Base-by-base conservation (phyloP, 2,888 invertebrate genomes). In the Oegoconia quadripuncta region DNA sequence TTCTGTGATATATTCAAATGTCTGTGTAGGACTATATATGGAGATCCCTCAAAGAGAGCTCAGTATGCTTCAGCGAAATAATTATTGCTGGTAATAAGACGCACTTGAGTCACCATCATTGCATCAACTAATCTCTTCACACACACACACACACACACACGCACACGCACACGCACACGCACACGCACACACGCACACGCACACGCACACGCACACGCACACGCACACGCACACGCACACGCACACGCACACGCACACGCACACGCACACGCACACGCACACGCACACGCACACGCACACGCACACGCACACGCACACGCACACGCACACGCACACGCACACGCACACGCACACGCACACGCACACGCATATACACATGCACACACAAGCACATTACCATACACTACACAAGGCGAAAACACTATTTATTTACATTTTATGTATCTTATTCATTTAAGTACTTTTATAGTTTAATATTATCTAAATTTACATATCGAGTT, bases 91-190 rank as follows among this genome's bases (percentile, higher is more conserved):
- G n/a, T n/a, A n/a, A n/a, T n/a, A n/a, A n/a, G n/a, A n/a, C n/a
- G n/a, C n/a, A n/a, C n/a, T n/a, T n/a, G n/a, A n/a, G n/a, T n/a
- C n/a, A n/a, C n/a, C n/a, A n/a, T n/a, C n/a, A n/a, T n/a, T n/a
- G n/a, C 20, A 27, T 27, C 28, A n/a, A 13, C 13, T 6, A 27
- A 27, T 7, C n/a, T n/a, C n/a, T n/a, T n/a, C n/a, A n/a, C n/a
- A n/a, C 30, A 30, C 30, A 30, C 30, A 30, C 30, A 30, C 30
- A 17, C 30, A 30, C 30, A 30, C 14, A 30, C 14, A 30, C 30
- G 13, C 30, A 30, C 15, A 30, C 30, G 13, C 30, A 13, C 30
- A 30, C 17, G n/a, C 17, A 30, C 30, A 30, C 30, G n/a, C 30
- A 30, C 30, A 30, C 30, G 14, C 30, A 30, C 30, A 30, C 30